A percentile compares a stretch with the other conserved stretches of the same genome.
phyloP scores from a whole-genome alignment of 1,140 invertebrate species.

The Lysiphlebus fabarum region DNA sequence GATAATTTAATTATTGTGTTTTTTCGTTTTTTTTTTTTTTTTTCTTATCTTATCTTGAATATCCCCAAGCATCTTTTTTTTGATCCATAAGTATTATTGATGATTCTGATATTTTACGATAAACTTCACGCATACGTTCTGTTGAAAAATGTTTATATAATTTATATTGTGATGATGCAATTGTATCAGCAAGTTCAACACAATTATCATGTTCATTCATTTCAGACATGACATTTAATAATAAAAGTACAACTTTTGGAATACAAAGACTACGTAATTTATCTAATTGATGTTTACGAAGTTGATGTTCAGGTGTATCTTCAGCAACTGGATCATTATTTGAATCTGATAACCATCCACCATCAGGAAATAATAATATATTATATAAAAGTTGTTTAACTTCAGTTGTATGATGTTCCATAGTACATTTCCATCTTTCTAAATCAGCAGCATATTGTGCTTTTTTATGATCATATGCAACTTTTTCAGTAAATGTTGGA shows the following conservation, averaged over 20 bases:
- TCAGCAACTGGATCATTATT: slow-evolving; percentile 49
- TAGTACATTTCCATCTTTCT: slow-evolving; percentile 71
- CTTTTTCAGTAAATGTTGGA: slow-evolving; percentile 81
- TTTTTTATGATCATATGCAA: slow-evolving; percentile 79
- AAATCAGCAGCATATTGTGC: slow-evolving; percentile 74
- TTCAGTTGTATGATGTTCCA: slow-evolving; percentile 65
- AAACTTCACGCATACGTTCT: slow-evolving; percentile 70
- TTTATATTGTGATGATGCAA: slow-evolving; percentile 73
- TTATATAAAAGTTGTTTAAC: slow-evolving; percentile 82
- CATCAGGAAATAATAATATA: slow-evolving; percentile 82
- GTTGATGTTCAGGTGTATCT: slow-evolving; percentile 50
- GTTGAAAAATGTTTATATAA: slow-evolving; percentile 78
- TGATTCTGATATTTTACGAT: slow-evolving; percentile 76
- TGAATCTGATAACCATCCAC: slow-evolving; percentile 83
- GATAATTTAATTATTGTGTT: background rate
- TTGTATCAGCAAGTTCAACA: slow-evolving; percentile 73
- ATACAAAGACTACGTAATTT: slow-evolving; percentile 77
- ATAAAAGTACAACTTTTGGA: slow-evolving; percentile 76
- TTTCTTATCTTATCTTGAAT: slow-evolving; percentile 45
- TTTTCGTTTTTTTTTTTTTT: slow-evolving; percentile 11
- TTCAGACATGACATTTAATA: slow-evolving; percentile 75
- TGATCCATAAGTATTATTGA: slow-evolving; percentile 71
- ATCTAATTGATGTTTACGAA: slow-evolving; percentile 66
- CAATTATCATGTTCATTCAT: slow-evolving; percentile 75
- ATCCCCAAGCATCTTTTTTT: slow-evolving; percentile 70